A percentile compares a stretch with the other conserved stretches of the same genome.
phyloP scores from a whole-genome alignment of 1,140 invertebrate genomes.

The Drosophila obscura region DNA sequence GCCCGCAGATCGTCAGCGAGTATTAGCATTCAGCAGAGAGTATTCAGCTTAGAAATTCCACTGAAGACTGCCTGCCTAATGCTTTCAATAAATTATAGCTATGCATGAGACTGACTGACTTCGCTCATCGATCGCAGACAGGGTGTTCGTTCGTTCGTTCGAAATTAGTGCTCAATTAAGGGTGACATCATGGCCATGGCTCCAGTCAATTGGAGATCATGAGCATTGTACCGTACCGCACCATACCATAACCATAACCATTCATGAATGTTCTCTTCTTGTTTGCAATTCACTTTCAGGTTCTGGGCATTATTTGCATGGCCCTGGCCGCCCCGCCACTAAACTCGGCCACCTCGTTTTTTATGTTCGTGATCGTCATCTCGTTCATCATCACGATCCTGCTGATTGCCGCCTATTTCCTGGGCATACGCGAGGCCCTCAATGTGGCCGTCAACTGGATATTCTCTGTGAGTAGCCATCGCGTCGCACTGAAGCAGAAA shows the following conservation, averaged over 20 bases:
- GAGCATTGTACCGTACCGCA: neutral
- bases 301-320: slow-evolving; percentile 93
- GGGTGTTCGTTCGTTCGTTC: neutral
- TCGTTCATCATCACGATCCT: slow-evolving; percentile 92
- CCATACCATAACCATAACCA: neutral
- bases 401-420: slow-evolving; percentile 91
- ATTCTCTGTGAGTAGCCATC: slow-evolving; percentile 88
- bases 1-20: neutral
- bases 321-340: slow-evolving; percentile 88
- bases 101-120: neutral
- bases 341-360: slow-evolving; percentile 89
- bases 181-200: slow-evolving; percentile 40
- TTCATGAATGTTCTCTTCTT: neutral
- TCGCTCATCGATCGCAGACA: neutral
- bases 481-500: neutral
- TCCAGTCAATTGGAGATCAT: slow-evolving; percentile 40
- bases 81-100: neutral
- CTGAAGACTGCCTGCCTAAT: too few species aligned
- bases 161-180: slow-evolving; percentile 42
- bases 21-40: neutral
- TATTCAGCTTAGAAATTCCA: too few species aligned
- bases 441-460: slow-evolving; percentile 93
- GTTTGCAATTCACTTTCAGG: slow-evolving; percentile 85
- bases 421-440: slow-evolving; percentile 90
- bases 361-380: slow-evolving; percentile 91